Conservation (phyloP, 2,113 vertebrate species). For the Oxyruncus cristatus region DNA sequence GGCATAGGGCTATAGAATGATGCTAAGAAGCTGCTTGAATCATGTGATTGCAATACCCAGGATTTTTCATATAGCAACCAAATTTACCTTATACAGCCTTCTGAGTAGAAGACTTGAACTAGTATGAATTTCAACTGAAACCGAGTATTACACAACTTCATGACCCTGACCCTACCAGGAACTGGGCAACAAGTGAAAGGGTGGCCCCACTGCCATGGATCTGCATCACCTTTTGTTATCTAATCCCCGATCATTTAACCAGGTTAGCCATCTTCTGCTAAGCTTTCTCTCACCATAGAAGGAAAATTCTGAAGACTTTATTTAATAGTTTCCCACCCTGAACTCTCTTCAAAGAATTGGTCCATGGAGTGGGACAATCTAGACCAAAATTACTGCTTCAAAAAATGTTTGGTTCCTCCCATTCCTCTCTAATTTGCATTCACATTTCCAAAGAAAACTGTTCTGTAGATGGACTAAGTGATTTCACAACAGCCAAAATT, state of each 20-base stretch:
- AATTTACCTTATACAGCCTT: not conserved
- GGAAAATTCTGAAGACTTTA: not conserved
- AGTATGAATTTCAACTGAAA: not conserved
- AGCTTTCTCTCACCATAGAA: not conserved
- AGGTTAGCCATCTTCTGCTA: not conserved
- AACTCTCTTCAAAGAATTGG: not conserved
- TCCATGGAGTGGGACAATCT: not conserved
- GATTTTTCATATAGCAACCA: not conserved
- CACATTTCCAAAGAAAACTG: not conserved
- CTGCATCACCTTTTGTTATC: not conserved
- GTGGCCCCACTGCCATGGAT: not conserved
- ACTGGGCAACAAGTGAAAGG: not conserved
- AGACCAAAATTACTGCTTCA: not conserved
- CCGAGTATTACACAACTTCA: not conserved
- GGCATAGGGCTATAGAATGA: accelerated
- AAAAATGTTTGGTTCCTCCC: not conserved
- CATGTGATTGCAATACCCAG: not conserved
- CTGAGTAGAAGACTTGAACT: not conserved
- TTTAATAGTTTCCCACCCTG: not conserved
- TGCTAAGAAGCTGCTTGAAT: not conserved
- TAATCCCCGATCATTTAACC: not conserved
- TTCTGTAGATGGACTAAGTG: not conserved
- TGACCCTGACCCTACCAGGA: not conserved
- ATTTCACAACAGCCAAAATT: not conserved
- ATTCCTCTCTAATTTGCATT: not conserved